Percentiles rank a stretch among this genome's conserved stretches.
Conservation (phyloP, 2,113 vertebrate genomes). For the human (Homo sapiens) region GRCh38 chr1:91385001-91385500, state of each 20-base stretch:
- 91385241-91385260: conserved; percentile 27
- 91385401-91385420: neutral
- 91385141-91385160: conserved; percentile 52
- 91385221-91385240: conserved; percentile 84
- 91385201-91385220: conserved; percentile 86
- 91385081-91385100: conserved; percentile 37
- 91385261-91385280: neutral
- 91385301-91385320: conserved; percentile 49
- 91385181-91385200: conserved; percentile 99
- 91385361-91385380: neutral
- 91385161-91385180: conserved; percentile 75
- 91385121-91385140: conserved; percentile 41
- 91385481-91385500: conserved; percentile 28
- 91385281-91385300: too few species aligned
- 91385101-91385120: conserved; percentile 59
- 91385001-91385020: too few species aligned
- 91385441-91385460: conserved; percentile 29
- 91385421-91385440: conserved; percentile 9
- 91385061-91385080: conserved; percentile 4
- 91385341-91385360: conserved; percentile 28
- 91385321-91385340: conserved; percentile 51
- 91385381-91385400: neutral
- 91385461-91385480: neutral
- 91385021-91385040: accelerated
- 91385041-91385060: neutral